Evolutionary conservation across 2,888 invertebrate species (phyloP).

Genomic region (Hypselothyrea guttata): DNA sequence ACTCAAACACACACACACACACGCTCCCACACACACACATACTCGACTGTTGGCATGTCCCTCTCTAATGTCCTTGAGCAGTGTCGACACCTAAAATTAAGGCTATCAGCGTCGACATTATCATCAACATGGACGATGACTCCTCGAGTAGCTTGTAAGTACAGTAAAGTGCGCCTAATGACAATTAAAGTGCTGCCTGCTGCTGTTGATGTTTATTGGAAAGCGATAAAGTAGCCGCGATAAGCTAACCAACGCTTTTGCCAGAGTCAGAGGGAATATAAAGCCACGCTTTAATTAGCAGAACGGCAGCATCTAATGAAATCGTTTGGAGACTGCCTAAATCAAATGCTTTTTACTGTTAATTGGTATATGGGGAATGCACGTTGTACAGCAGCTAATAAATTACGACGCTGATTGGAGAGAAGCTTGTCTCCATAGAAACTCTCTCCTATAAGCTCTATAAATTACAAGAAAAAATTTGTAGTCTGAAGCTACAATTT

Average conservation of each 20-base stretch:
- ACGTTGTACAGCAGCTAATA: conserved; percentile 48
- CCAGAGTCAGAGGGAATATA: conserved; percentile 18
- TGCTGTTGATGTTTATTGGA: conserved; percentile 58
- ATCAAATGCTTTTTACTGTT: conserved; percentile 72
- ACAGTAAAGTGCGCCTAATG: conserved; percentile 64
- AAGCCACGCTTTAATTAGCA: conserved; percentile 63
- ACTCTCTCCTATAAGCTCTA: no score
- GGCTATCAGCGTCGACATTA: conserved; percentile 56
- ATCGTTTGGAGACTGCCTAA: conserved; percentile 56
- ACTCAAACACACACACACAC: conserved; percentile 16
- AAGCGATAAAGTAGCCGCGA: conserved; percentile 62
- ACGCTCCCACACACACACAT: neutral
- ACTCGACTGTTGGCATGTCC: conserved; percentile 15
- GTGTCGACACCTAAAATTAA: conserved; percentile 74
- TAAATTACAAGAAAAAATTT: no score
- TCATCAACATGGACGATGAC: conserved; percentile 34
- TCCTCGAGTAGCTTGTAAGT: conserved; percentile 51
- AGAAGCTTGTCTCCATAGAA: no score
- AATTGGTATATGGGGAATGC: conserved; percentile 68
- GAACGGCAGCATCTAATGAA: conserved; percentile 56
- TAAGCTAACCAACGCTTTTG: conserved; percentile 44
- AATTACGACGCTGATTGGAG: conserved; percentile 62
- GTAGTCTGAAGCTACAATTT: no score
- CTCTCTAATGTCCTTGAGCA: conserved; percentile 64
- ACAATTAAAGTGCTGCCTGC: conserved; percentile 63